Evolutionary conservation across 2,113 vertebrate species (phyloP), one percentile per base, ranked within the genome.

Genomic region (Aramus guarauna): DNA sequence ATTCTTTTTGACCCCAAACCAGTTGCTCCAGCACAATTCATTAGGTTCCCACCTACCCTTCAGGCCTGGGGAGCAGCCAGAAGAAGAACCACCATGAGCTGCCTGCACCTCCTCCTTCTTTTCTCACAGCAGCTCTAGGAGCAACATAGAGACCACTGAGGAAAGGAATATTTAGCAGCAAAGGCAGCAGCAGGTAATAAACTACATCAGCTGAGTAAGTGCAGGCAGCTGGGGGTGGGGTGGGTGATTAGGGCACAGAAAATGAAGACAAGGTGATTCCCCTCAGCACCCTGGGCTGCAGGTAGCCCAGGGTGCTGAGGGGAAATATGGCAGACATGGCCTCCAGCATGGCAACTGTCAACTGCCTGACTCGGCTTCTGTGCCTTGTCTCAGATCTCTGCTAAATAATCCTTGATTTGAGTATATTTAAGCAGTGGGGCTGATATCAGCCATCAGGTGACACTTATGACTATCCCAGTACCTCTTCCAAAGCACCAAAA

Each of bases 81-180:
- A 32, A 12, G 23, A 1, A 7, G 9, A 78, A 18, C 15, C 3
- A 0, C 21, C 6, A 26, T 2, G 0, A 80, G 6, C 20, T 32
- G 8, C 48, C 4, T 6, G 30, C 20, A 1, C 23, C 18, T 34
- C 10, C 30, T 30, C 15, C 9, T 69, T 24, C 26, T 52, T 53
- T 29, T 53, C 30, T 36, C 36, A 36, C 58, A 60, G 30, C 18
- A 45, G 18, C 74, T 48, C 52, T 22, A 0, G 2, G 2, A 1
- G 4, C 36, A 63, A 9, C 12, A 63, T 0, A 0, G 4, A 47
- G 3, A 41, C 24, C 11, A 11, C 29, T 3, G 2, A 3, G 3
- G 36, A 77, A 27, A 43, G 4, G 3, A 18, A 37, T 60, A 52
- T 21, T 30, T 5, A 7, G 1, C 15, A 36, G 16, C 4, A 39